A percentile compares a stretch with the other conserved stretches of the same genome.
Conservation (phyloP, 2,113 vertebrate species). For the Daboia siamensis region DNA sequence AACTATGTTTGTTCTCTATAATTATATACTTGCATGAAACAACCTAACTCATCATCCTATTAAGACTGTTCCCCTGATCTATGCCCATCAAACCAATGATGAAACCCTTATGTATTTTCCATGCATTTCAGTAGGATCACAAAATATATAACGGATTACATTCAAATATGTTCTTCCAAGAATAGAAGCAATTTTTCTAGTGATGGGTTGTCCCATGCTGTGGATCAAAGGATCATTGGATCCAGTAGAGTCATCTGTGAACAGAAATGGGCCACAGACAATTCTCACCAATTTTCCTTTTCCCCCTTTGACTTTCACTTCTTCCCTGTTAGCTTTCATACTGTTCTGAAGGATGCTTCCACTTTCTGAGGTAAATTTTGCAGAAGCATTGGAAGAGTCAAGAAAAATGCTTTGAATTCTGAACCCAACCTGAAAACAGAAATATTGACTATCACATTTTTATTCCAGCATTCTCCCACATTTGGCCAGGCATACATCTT, state of each 20-base stretch:
- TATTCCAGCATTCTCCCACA: background rate
- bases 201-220: background rate
- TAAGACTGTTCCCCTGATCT: background rate
- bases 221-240: background rate
- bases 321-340: no score
- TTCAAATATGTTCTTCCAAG: background rate
- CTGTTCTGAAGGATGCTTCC: background rate
- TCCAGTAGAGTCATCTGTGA: background rate
- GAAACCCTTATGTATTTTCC: background rate
- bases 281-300: background rate
- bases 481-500: background rate
- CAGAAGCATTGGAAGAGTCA: background rate
- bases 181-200: background rate
- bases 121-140: background rate
- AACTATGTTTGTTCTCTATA: background rate
- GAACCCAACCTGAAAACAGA: background rate
- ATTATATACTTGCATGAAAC: background rate
- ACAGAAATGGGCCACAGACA: background rate
- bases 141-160: no score
- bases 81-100: background rate
- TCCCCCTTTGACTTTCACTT: background rate
- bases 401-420: background rate
- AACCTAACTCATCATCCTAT: background rate
- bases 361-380: background rate
- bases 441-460: background rate